These are phyloP conservation scores for Volucella zonaria DNA, from an alignment of 2,888 invertebrate genomes.

Conservation along the genomic window DNA sequence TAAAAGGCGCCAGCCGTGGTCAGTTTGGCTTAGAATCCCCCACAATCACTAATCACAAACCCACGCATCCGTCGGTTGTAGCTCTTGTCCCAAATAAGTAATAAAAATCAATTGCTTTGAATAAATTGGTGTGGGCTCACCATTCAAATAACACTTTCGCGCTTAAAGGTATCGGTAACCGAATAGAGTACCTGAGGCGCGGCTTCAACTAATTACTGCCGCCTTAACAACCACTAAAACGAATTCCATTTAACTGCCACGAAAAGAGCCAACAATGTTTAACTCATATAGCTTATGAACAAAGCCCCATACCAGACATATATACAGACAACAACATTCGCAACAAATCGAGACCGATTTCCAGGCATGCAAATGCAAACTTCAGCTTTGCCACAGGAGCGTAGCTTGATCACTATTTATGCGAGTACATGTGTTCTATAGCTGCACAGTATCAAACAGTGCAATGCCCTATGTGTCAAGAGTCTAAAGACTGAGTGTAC, in stretches of 20 bases:
- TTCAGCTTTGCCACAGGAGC: constrained; percentile 11
- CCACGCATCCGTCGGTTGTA: constrained; percentile 18
- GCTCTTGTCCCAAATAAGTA: constrained; percentile 15
- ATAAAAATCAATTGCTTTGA: constrained; percentile 43
- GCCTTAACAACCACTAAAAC: constrained; percentile 39
- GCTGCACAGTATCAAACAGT: constrained; percentile 20
- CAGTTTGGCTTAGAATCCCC: not conserved
- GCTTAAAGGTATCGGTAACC: not conserved
- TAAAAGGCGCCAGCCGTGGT: constrained; percentile 1
- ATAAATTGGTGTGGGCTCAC: constrained; percentile 25
- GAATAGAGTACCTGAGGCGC: not conserved
- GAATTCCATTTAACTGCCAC: constrained; percentile 49
- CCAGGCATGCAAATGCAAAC: constrained; percentile 4
- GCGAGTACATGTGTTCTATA: not conserved
- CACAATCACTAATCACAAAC: constrained; percentile 17
- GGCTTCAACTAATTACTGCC: constrained; percentile 53
- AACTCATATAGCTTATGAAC: constrained; percentile 23
- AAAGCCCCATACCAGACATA: too few species aligned
- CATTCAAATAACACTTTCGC: constrained; percentile 4
- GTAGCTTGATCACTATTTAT: constrained; percentile 6
- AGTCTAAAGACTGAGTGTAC: constrained; percentile 7
- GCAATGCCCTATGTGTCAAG: constrained; percentile 57
- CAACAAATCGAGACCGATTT: constrained; percentile 59
- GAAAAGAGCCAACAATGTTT: constrained; percentile 19
- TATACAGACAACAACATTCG: not conserved